A percentile compares a stretch with the other conserved stretches of the same genome.
phyloP scores from a whole-genome alignment of 2,888 invertebrate genomes.

The Polia nebulosa region DNA sequence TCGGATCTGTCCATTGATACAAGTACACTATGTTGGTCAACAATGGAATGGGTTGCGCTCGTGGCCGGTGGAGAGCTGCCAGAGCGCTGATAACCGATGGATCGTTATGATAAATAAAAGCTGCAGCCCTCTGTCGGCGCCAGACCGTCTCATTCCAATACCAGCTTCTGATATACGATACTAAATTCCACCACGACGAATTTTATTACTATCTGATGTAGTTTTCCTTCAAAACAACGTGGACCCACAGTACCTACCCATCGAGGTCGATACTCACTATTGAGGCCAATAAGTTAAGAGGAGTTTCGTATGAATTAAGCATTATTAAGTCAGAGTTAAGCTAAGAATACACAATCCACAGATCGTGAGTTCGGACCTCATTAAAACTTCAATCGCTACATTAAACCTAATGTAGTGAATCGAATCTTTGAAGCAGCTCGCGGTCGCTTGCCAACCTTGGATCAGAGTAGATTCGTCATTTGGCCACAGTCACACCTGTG shows the following conservation, averaged over 20 bases:
- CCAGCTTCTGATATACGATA: slow-evolving; percentile 40
- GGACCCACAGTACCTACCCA: slow-evolving; percentile 15
- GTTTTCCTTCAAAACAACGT: slow-evolving; percentile 25
- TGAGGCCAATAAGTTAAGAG: slow-evolving; percentile 49
- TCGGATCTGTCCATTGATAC: slow-evolving; percentile 30
- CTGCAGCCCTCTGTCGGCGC: slow-evolving; percentile 72
- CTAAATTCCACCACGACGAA: slow-evolving; percentile 23
- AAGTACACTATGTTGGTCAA: slow-evolving; percentile 56
- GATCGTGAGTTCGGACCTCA: slow-evolving; percentile 57
- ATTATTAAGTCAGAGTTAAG: slow-evolving; percentile 39
- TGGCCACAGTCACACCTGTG: slow-evolving; percentile 21
- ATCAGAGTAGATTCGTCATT: slow-evolving; percentile 3
- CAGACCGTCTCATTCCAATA: slow-evolving; percentile 74
- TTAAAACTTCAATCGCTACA: slow-evolving; percentile 55
- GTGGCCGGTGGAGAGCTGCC: slow-evolving; percentile 69
- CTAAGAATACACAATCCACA: slow-evolving; percentile 46
- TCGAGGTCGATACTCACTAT: slow-evolving; percentile 34
- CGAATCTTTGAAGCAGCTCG: slow-evolving; percentile 40
- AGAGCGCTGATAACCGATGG: slow-evolving; percentile 72
- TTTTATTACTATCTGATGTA: slow-evolving; percentile 20
- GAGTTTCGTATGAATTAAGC: slow-evolving; percentile 30
- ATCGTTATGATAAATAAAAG: slow-evolving; percentile 74
- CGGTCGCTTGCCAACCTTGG: slow-evolving; percentile 41
- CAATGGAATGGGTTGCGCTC: slow-evolving; percentile 59
- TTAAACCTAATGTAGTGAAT: slow-evolving; percentile 56